Conservation (phyloP, 2,113 vertebrate species). For the Lampris incognitus region DNA sequence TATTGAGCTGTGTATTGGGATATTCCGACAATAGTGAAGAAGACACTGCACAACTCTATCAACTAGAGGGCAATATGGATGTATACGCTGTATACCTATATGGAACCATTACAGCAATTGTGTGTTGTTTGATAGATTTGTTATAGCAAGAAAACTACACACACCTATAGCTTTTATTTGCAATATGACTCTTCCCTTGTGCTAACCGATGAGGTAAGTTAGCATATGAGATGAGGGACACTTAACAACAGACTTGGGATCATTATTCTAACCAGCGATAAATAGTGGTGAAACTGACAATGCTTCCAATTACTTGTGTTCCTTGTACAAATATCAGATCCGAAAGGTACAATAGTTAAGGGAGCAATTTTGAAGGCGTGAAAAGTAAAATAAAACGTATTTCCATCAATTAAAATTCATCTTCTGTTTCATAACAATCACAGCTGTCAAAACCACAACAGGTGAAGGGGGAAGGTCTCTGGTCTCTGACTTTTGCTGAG, state of each 20-base stretch:
- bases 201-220: neutral
- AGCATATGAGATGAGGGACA: conserved; percentile 15
- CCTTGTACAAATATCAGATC: neutral
- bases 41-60: conserved; percentile 23
- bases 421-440: conserved; percentile 19
- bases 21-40: conserved; percentile 37
- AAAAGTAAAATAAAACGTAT: conserved; percentile 7
- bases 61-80: conserved; percentile 8
- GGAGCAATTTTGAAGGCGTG: conserved; percentile 11
- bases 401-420: conserved; percentile 6
- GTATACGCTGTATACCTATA: conserved; percentile 11
- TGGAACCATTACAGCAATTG: conserved; percentile 6
- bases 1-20: conserved; percentile 40
- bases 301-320: neutral
- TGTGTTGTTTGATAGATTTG: neutral
- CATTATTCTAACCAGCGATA: neutral
- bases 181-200: neutral
- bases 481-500: conserved; percentile 14
- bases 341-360: conserved; percentile 13
- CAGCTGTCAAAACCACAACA: conserved; percentile 38
- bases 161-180: conserved; percentile 13
- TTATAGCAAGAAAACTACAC: conserved; percentile 2
- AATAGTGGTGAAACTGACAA: neutral
- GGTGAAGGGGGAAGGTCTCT: conserved; percentile 8
- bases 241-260: conserved; percentile 7